phyloP scores from a whole-genome alignment of 2,888 invertebrate species.

The Villa cingulata region DNA sequence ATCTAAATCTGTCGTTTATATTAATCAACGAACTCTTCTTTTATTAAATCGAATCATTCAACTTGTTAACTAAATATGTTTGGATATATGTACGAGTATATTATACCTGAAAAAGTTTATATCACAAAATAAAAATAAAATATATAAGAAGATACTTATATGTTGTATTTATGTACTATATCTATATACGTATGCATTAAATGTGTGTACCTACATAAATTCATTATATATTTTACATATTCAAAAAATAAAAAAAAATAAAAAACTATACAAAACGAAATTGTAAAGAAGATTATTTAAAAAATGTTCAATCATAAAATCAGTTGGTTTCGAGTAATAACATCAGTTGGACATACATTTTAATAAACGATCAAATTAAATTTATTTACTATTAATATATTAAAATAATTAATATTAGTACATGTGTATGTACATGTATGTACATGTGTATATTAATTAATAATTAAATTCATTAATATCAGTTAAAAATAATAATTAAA shows the following conservation, averaged over 20 bases:
- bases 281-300: slow-evolving; percentile 3
- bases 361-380: background rate
- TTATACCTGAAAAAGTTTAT: too few species aligned
- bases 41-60: too few species aligned
- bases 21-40: too few species aligned
- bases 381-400: background rate
- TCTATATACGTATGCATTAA: background rate
- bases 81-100: too few species aligned
- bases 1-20: too few species aligned
- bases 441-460: background rate
- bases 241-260: too few species aligned
- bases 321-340: slow-evolving; percentile 15
- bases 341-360: slow-evolving; percentile 12
- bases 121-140: too few species aligned
- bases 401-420: background rate
- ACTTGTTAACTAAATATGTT: too few species aligned
- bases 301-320: slow-evolving; percentile 5
- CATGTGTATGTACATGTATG: background rate
- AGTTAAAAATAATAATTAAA: background rate
- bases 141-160: background rate
- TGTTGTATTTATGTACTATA: too few species aligned
- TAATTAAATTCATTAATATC: too few species aligned
- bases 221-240: too few species aligned
- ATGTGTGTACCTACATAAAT: background rate
- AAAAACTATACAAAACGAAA: too few species aligned